Evolutionary conservation across 2,888 invertebrate species (phyloP), one percentile per base, ranked within the genome.

Genomic region (Pantelozetes paolii): DNA sequence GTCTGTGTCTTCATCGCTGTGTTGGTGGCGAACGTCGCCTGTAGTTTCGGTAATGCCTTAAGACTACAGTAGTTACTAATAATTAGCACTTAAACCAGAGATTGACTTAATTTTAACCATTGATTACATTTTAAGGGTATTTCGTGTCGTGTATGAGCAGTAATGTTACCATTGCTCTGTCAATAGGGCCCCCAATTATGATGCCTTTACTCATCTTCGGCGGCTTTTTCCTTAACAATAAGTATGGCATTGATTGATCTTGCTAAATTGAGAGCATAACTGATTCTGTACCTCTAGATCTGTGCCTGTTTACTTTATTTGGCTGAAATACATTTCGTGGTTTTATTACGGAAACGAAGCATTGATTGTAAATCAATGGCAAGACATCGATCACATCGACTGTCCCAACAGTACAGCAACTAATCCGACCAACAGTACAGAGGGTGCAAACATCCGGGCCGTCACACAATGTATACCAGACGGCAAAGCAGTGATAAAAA

Each of bases 161-260:
- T 76, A 90, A 89, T 76, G 88, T 92, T 3, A 90, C 91, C 67
- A 90, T 95, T 87, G 95, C 96, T 0, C 84, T 95, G 0, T 91
- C 94, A 0, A 86, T 97, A 72, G 93, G 94, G 0, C 94, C 96
- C 0, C 92, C 96, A 5, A 86, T 95, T 75, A 89, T 96, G 78
- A 92, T 97, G 76, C 97, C 97, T 0, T 90, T 96, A 82, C 86
- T 97, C 83, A 84, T 98, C 23, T 96, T 97, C 81, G 96, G 96
- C 75, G n/a, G n/a, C n/a, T n/a, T n/a, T n/a, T n/a, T n/a, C n/a
- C n/a, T n/a, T n/a, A n/a, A n/a, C n/a, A n/a, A n/a, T n/a, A n/a
- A n/a, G n/a, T 97, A n/a, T n/a, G n/a, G n/a, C n/a, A n/a, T n/a
- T n/a, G n/a, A n/a, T n/a, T n/a, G n/a, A n/a, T n/a, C n/a, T n/a